Percentiles rank a stretch among this genome's conserved stretches.
phyloP scores from a whole-genome alignment of 2,888 invertebrate genomes.

The Sericinus montela region DNA sequence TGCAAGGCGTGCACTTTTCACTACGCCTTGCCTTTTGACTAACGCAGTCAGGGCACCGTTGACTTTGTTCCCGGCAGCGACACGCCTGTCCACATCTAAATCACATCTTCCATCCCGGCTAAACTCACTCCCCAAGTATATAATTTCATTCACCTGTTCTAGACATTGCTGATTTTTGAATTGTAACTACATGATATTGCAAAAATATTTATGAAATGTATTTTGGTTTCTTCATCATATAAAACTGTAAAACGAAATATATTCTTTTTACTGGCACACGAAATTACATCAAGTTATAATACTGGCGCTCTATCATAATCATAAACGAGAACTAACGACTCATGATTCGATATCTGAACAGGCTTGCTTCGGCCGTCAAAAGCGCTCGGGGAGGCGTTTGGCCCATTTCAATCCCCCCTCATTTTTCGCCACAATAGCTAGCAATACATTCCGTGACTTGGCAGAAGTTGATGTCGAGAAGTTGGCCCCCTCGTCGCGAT shows the following conservation, averaged over 20 bases:
- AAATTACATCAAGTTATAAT: slow-evolving; percentile 13
- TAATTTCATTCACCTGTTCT: too few species aligned
- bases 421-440: slow-evolving; percentile 76
- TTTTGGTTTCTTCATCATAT: not conserved
- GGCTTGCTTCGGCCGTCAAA: slow-evolving; percentile 27
- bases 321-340: slow-evolving; percentile 20
- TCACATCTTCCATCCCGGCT: too few species aligned
- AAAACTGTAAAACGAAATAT: slow-evolving; percentile 12
- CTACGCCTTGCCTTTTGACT: too few species aligned
- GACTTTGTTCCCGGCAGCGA: too few species aligned
- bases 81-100: too few species aligned
- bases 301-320: slow-evolving; percentile 14
- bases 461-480: slow-evolving; percentile 68
- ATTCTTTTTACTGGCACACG: not conserved
- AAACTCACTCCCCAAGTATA: too few species aligned
- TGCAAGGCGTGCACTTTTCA: too few species aligned
- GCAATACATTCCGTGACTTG: slow-evolving; percentile 79
- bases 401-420: slow-evolving; percentile 61
- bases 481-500: slow-evolving; percentile 67
- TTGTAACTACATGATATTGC: too few species aligned
- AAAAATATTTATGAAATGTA: too few species aligned
- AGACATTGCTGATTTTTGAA: too few species aligned
- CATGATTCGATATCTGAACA: slow-evolving; percentile 21
- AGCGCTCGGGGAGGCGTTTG: slow-evolving; percentile 46
- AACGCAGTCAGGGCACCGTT: too few species aligned